Conservation (phyloP, 92 coral and sea anemone species). For the Bergia sp. region DNA sequence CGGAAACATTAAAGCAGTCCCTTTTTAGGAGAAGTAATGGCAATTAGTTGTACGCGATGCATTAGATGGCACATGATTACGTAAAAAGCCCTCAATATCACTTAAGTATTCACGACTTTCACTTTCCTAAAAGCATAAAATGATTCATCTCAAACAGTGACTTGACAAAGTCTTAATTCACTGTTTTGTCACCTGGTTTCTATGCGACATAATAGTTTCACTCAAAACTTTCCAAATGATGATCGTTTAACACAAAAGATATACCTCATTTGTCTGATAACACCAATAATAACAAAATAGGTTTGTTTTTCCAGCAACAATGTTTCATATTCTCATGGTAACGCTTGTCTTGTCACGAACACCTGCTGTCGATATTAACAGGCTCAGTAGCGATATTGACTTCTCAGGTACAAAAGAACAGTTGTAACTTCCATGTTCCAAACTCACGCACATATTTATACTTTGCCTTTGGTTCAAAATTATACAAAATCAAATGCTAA, state of each 20-base stretch:
- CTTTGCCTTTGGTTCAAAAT: not conserved
- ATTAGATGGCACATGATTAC: conserved; percentile 32
- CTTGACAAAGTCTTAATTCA: not conserved
- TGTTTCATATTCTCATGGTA: not conserved
- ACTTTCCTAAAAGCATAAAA: conserved; percentile 29
- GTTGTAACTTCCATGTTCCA: not conserved
- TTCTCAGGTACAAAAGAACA: not conserved
- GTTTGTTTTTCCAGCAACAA: conserved; percentile 4
- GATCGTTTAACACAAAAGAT: not conserved
- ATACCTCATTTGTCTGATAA: not conserved
- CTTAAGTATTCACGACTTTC: conserved; percentile 21
- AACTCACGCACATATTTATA: not conserved
- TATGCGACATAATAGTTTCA: not conserved
- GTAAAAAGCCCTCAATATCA: conserved; percentile 22
- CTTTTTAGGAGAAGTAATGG: conserved; percentile 14
- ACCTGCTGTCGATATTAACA: conserved; percentile 6
- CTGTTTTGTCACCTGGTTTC: not conserved
- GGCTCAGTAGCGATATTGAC: not conserved
- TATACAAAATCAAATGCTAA: too few species aligned
- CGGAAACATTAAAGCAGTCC: conserved; percentile 41
- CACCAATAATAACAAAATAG: not conserved
- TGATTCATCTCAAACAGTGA: conserved; percentile 1
- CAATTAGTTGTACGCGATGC: conserved; percentile 12
- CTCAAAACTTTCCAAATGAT: not conserved
- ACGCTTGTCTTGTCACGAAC: not conserved